Percentiles rank a stretch among this genome's conserved stretches.
phyloP scores from a whole-genome alignment of 1,140 invertebrate species.

The Bursaphelenchus mucronatus region DNA sequence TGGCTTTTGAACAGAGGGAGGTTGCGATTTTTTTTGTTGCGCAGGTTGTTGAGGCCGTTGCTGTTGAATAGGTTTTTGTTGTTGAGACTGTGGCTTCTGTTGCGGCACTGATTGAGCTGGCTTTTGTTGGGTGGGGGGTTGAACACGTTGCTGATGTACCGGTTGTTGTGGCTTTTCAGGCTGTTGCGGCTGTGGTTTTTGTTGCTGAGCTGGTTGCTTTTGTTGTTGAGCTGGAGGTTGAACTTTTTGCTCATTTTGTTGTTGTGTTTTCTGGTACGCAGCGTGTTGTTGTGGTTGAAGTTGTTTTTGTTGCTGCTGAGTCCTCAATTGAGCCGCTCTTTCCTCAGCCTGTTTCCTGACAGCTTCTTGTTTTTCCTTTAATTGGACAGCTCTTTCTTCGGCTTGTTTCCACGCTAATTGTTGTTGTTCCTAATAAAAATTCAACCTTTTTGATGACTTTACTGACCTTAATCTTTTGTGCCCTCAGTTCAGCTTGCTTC shows the following conservation, averaged over 20 bases:
- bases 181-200: not conserved
- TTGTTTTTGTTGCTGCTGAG: slow-evolving; percentile 11
- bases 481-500: slow-evolving; percentile 10
- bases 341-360: slow-evolving; percentile 16
- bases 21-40: slow-evolving; percentile 3
- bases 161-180: not conserved
- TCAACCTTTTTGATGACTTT: slow-evolving; percentile 20
- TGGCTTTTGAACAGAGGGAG: not conserved
- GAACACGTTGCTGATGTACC: not conserved
- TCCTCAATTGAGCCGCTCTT: not conserved
- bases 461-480: slow-evolving; percentile 22
- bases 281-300: not conserved
- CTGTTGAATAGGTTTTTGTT: slow-evolving; percentile 4
- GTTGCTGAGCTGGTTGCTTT: slow-evolving; percentile 3
- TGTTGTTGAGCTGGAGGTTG: slow-evolving; percentile 20
- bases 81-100: not conserved
- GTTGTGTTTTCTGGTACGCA: too few species aligned
- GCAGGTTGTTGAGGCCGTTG: not conserved
- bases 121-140: not conserved
- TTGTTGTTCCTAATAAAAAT: slow-evolving; percentile 9
- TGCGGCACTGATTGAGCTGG: slow-evolving; percentile 2
- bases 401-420: slow-evolving; percentile 19
- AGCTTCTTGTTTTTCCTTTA: slow-evolving; percentile 27
- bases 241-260: slow-evolving; percentile 1
- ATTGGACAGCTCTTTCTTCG: slow-evolving; percentile 12